These are phyloP conservation scores for Stenoptilia bipunctidactyla DNA, from an alignment of 2,888 invertebrate genomes.

Conservation along the genomic window DNA sequence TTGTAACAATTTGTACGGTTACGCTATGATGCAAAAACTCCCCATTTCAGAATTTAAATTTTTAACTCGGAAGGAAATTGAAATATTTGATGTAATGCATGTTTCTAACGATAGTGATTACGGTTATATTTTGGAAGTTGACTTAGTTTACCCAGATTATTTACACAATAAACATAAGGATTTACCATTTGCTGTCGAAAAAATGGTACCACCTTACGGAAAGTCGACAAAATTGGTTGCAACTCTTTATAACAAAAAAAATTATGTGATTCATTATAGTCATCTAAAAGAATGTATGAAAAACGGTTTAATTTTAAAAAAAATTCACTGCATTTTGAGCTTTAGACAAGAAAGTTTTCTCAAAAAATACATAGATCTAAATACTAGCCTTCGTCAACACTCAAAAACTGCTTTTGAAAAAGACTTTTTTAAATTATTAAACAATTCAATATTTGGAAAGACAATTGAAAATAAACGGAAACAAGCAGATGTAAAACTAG, in stretches of 20 bases:
- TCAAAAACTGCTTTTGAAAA: constrained; percentile 26
- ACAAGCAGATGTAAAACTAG: constrained; percentile 20
- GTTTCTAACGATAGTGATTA: constrained; percentile 10
- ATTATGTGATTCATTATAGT: constrained; percentile 19
- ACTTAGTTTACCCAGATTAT: constrained; percentile 20
- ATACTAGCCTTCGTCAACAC: constrained; percentile 21
- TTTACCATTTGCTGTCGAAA: constrained; percentile 18
- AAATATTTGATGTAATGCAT: constrained; percentile 9
- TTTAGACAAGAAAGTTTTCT: constrained; percentile 34
- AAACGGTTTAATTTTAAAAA: constrained; percentile 16
- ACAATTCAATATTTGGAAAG: constrained; percentile 28
- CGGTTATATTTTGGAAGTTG: constrained; percentile 23
- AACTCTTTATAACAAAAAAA: constrained; percentile 18
- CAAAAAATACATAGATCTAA: constrained; percentile 33
- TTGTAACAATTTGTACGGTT: constrained; percentile 31
- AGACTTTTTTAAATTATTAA: constrained; percentile 36
- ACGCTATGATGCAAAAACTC: constrained; percentile 26
- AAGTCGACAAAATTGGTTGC: constrained; percentile 11
- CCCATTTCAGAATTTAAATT: constrained; percentile 23
- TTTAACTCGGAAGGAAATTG: constrained; percentile 14
- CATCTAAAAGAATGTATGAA: constrained; percentile 20
- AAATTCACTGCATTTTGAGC: constrained; percentile 17
- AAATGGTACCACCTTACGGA: constrained; percentile 7
- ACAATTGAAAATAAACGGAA: too few species aligned
- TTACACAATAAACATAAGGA: constrained; percentile 22